Conservation (phyloP, 2,888 invertebrate genomes). For the Eledona agricola region DNA sequence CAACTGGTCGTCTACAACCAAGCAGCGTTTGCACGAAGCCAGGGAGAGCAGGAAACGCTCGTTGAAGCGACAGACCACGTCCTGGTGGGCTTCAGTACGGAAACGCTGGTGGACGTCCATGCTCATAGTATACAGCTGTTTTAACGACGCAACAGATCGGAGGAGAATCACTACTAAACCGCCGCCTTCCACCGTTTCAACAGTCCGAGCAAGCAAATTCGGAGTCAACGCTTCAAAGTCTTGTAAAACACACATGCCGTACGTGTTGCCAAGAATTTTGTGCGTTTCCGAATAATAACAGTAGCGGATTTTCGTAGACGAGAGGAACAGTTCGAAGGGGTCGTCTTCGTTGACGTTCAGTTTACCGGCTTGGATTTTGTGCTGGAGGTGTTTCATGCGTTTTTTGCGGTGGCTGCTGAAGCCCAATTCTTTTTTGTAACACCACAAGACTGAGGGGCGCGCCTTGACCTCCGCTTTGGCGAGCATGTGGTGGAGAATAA, state of each 20-base stretch:
- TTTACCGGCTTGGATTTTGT: conserved; percentile 88
- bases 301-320: conserved; percentile 95
- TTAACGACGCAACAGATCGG: conserved; percentile 84
- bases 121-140: conserved; percentile 93
- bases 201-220: conserved; percentile 92
- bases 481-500: conserved; percentile 96
- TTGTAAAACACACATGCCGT: conserved; percentile 85
- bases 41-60: conserved; percentile 94
- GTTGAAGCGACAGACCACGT: conserved; percentile 93
- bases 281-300: conserved; percentile 98
- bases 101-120: conserved; percentile 99
- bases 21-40: conserved; percentile 84
- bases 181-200: conserved; percentile 96
- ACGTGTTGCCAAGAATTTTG: conserved; percentile 97
- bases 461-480: conserved; percentile 94
- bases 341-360: conserved; percentile 93
- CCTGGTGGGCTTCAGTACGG: conserved; percentile 93
- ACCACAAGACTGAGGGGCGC: conserved; percentile 96
- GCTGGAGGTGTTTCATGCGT: conserved; percentile 82
- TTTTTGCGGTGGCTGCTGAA: conserved; percentile 87
- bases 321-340: conserved; percentile 94
- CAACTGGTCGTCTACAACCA: conserved; percentile 94
- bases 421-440: conserved; percentile 86
- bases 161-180: conserved; percentile 85
- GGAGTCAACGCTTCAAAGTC: conserved; percentile 93